These are phyloP conservation scores for Leucophenga varia DNA, from an alignment of 1,140 invertebrate genomes.

Conservation along the genomic window DNA sequence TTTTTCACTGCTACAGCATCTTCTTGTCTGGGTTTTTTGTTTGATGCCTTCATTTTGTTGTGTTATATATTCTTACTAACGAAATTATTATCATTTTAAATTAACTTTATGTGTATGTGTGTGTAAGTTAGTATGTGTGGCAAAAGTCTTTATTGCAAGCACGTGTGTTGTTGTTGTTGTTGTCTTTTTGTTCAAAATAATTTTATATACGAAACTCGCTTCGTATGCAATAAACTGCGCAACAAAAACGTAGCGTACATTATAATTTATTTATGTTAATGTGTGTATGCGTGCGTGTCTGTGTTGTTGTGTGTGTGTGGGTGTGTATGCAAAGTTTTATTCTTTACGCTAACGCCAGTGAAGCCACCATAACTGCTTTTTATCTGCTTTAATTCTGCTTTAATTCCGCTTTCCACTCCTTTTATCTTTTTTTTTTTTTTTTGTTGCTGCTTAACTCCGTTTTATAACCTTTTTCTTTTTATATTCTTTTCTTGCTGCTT, in stretches of 20 bases:
- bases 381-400: conserved; percentile 16
- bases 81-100: conserved; percentile 17
- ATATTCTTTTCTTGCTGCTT: too few relatives aligned
- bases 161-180: conserved; percentile 24
- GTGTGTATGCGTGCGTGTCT: conserved; percentile 9
- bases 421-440: conserved; percentile 51
- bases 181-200: too few relatives aligned
- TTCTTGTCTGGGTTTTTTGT: too few relatives aligned
- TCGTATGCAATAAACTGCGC: conserved; percentile 47
- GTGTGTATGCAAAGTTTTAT: too few relatives aligned
- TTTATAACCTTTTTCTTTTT: too few relatives aligned
- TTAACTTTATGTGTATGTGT: conserved; percentile 8
- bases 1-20: too few relatives aligned
- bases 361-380: conserved; percentile 6
- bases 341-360: conserved; percentile 27
- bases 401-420: conserved; percentile 39
- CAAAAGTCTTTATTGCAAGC: too few relatives aligned
- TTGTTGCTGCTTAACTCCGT: conserved; percentile 22
- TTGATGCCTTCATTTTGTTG: too few relatives aligned
- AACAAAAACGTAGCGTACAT: conserved; percentile 45
- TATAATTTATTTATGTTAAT: conserved; percentile 54
- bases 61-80: conserved; percentile 31
- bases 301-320: too few relatives aligned
- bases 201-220: too few relatives aligned
- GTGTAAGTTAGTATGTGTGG: conserved; percentile 2